Base-by-base conservation (phyloP, 2,797 vertebrate genomes). In the Jordanella pulchra region DNA sequence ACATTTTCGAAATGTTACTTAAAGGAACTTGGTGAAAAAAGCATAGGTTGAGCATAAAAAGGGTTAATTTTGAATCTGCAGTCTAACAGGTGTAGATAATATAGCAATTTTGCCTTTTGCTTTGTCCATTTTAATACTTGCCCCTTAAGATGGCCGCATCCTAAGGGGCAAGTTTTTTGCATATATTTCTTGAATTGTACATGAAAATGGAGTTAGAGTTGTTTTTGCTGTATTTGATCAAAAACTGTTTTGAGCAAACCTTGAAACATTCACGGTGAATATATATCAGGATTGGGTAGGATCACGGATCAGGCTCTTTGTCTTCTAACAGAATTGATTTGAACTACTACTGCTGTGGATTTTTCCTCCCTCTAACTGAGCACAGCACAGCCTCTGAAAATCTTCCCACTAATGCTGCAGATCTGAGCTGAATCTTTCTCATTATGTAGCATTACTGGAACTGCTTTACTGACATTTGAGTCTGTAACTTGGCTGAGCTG, bases 361-460 rank as follows among this genome's bases (percentile, higher is more conserved):
- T 65, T 30, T 30, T 50, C 28, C 28, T 17, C 18, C 65, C 44
- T 56, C 73, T 27, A 70, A 28, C 35, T 17, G 47, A 64, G 67
- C 27, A 65, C 73, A 35, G 42, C n/a, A 45, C 60, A 66, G 21
- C 69, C 35, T 69, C 48, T 72, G 42, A 9, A 77, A 83, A 76
- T 75, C 39, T 71, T 39, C 75, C 53, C 54, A 50, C 27, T 70
- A 75, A 78, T 68, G 27, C 28, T 4, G 66, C 54, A 44, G 35
- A 81, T 85, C 47, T 61, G 60, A 61, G 65, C 39, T 56, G 71
- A 81, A 72, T 77, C 63, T 73, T 67, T 73, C 48, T 86, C 72
- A 76, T 79, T 67, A 71, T 74, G 77, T 70, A 51, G 63, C 69
- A 55, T 84, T 71, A 80, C 64, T 61, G 30, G 71, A 77, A 47